phyloP scores from a whole-genome alignment of 2,797 vertebrate species.

The Parambassis ranga region DNA sequence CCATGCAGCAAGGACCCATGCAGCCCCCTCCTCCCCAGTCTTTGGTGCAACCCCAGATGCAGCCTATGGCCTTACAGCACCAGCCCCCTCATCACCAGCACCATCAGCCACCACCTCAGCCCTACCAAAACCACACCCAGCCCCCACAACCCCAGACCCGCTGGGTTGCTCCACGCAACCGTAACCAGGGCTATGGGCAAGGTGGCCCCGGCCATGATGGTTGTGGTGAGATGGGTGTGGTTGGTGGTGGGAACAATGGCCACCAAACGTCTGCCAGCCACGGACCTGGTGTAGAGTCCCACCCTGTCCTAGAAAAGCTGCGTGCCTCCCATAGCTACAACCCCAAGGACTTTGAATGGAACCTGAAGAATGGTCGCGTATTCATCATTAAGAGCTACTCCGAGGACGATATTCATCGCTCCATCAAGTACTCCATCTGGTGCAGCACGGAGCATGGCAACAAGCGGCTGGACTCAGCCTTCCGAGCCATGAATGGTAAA shows the following conservation, averaged over 20 bases:
- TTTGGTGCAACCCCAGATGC: conserved; percentile 80
- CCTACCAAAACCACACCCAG: conserved; percentile 88
- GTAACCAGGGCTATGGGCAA: conserved; percentile 87
- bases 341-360: conserved; percentile 96
- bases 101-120: conserved; percentile 82
- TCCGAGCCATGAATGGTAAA: conserved; percentile 86
- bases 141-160: conserved; percentile 86
- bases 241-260: conserved; percentile 62
- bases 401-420: conserved; percentile 98
- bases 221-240: conserved; percentile 70
- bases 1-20: conserved; percentile 81
- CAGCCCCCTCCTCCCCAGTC: conserved; percentile 74
- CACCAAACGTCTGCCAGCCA: conserved; percentile 39
- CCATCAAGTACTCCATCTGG: conserved; percentile 99
- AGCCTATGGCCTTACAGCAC: conserved; percentile 85
- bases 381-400: conserved; percentile 99
- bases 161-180: conserved; percentile 93
- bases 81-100: conserved; percentile 76
- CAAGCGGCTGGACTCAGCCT: conserved; percentile 93
- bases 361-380: conserved; percentile 91
- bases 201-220: conserved; percentile 75
- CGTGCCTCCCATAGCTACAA: conserved; percentile 94
- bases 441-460: conserved; percentile 98
- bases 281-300: conserved; percentile 82
- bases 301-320: conserved; percentile 93